Evolutionary conservation across 1,140 invertebrate genomes (phyloP).

Genomic region (Neodiprion fabricii): DNA sequence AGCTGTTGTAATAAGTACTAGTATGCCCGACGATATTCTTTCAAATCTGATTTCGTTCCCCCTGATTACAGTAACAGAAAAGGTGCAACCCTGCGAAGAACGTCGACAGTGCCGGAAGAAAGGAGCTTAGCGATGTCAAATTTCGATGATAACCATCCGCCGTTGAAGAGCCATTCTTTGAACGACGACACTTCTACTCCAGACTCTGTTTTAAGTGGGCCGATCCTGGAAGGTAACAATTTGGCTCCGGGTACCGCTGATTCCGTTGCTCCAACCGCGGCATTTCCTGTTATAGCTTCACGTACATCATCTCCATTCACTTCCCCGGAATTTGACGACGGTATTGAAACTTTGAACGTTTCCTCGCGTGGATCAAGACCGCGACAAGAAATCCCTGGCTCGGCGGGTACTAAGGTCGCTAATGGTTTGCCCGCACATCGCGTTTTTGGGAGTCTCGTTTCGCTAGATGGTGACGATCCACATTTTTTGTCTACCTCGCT

Average conservation of each 20-base stretch:
- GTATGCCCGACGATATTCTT: not conserved
- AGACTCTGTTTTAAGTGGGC: constrained; percentile 41
- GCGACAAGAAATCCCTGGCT: not conserved
- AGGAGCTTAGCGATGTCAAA: constrained; percentile 22
- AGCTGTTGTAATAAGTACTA: not conserved
- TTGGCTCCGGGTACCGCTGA: constrained; percentile 42
- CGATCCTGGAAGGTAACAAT: constrained; percentile 31
- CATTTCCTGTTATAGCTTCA: constrained; percentile 32
- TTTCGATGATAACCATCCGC: constrained; percentile 19
- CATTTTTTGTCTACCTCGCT: constrained; percentile 27
- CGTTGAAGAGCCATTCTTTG: constrained; percentile 32
- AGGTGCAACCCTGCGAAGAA: constrained; percentile 35
- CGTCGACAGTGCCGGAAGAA: constrained; percentile 49
- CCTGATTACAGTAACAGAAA: constrained; percentile 22
- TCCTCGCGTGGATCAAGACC: not conserved
- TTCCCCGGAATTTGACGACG: constrained; percentile 21
- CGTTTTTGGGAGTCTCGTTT: constrained; percentile 46
- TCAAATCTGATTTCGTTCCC: not conserved
- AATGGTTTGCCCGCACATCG: constrained; percentile 26
- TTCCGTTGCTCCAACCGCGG: constrained; percentile 37
- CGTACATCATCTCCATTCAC: constrained; percentile 28
- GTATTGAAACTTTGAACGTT: not conserved
- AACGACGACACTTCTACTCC: constrained; percentile 36
- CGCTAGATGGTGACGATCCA: constrained; percentile 36
- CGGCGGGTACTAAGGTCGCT: constrained; percentile 17